These are phyloP conservation scores for Hippocampus zosterae DNA, from an alignment of 2,113 vertebrate species.

Conservation along the genomic window DNA sequence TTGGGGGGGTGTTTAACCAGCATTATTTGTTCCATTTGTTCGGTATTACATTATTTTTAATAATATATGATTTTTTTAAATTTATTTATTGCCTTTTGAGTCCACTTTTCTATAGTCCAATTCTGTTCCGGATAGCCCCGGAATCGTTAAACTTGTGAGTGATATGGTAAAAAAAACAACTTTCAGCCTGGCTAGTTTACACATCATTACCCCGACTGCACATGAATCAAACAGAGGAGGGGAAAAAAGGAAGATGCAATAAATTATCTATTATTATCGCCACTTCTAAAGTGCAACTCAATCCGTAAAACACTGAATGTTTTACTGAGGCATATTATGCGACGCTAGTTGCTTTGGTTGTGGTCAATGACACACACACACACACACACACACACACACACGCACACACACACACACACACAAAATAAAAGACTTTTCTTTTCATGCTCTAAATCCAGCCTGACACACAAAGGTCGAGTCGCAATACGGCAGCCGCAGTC, in stretches of 20 bases:
- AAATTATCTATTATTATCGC: constrained; percentile 20
- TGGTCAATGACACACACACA: constrained; percentile 43
- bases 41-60: too few species aligned
- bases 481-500: constrained; percentile 29
- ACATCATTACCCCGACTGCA: constrained; percentile 22
- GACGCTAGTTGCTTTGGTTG: constrained; percentile 21
- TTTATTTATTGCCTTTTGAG: too few species aligned
- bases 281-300: constrained; percentile 30
- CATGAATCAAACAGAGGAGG: constrained; percentile 34
- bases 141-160: constrained; percentile 36
- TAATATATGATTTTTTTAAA: too few species aligned
- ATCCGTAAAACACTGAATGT: constrained; percentile 34
- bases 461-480: constrained; percentile 19
- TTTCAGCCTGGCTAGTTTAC: constrained; percentile 32
- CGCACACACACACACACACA: too few species aligned
- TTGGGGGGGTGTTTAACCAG: constrained; percentile 4
- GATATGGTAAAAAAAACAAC: constrained; percentile 48
- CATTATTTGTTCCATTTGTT: too few species aligned
- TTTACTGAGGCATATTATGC: constrained; percentile 36
- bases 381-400: too few species aligned
- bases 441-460: constrained; percentile 22
- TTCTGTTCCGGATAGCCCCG: too few species aligned
- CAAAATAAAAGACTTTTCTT: not conserved
- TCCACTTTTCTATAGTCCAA: too few species aligned
- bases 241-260: constrained; percentile 17